Percentiles rank a stretch among this genome's conserved stretches.
These are phyloP conservation scores for Cepaea hortensis DNA, from an alignment of 2,888 invertebrate genomes.

Conservation along the genomic window DNA sequence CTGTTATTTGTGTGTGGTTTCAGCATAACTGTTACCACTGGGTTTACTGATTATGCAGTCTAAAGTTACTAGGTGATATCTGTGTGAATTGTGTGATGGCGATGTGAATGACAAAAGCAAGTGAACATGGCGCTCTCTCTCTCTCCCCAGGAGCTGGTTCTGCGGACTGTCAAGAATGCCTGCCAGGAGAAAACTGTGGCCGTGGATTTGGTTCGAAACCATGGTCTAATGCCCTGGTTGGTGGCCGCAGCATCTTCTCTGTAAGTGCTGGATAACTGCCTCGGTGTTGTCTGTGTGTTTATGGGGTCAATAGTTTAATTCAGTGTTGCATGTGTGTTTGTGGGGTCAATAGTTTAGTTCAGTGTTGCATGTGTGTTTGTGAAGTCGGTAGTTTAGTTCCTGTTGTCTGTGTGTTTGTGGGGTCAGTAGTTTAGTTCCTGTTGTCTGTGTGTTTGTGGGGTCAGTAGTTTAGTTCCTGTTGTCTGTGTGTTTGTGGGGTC, in stretches of 20 bases:
- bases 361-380: background rate
- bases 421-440: too few relatives aligned
- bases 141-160: constrained; percentile 78
- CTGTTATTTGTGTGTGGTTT: too few relatives aligned
- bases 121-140: background rate
- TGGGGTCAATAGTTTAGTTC: background rate
- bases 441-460: too few relatives aligned
- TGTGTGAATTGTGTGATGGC: too few relatives aligned
- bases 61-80: too few relatives aligned
- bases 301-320: background rate
- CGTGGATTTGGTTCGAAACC: constrained; percentile 81
- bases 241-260: background rate
- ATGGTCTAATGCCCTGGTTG: constrained; percentile 86
- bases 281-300: background rate
- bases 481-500: too few relatives aligned
- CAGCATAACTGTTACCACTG: too few relatives aligned
- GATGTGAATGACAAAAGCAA: too few relatives aligned
- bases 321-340: background rate
- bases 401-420: too few relatives aligned
- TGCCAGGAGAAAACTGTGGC: constrained; percentile 82
- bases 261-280: constrained; percentile 3
- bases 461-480: too few relatives aligned
- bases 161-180: constrained; percentile 82
- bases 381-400: too few relatives aligned
- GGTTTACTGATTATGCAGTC: too few relatives aligned